These are phyloP conservation scores for Rhegmatorhina hoffmannsi DNA, from an alignment of 2,113 vertebrate species.

Conservation along the genomic window DNA sequence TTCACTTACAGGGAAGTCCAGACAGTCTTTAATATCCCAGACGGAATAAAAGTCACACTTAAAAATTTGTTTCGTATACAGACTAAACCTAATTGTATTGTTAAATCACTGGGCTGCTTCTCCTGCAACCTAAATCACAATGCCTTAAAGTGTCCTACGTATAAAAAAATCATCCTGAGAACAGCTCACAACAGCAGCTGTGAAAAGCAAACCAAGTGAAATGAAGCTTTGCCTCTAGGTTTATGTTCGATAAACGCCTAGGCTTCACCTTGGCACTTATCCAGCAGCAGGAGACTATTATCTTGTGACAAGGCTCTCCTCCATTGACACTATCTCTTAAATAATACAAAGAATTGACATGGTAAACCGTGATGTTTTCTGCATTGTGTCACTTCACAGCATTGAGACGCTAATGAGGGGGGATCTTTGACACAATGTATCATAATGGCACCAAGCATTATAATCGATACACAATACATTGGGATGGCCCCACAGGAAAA, in stretches of 20 bases:
- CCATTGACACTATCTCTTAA: constrained; percentile 50
- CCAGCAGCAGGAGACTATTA: constrained; percentile 53
- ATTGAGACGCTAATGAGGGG: constrained; percentile 29
- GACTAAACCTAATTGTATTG: neutral
- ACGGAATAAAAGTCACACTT: neutral
- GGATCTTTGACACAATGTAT: constrained; percentile 6
- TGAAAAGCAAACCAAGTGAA: constrained; percentile 10
- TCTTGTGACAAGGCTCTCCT: constrained; percentile 28
- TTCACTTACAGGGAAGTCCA: neutral
- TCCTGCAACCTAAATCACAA: neutral
- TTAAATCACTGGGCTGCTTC: neutral
- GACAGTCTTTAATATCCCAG: neutral
- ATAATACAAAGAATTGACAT: constrained; percentile 45
- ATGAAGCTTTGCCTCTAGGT: constrained; percentile 7
- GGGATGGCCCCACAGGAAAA: neutral
- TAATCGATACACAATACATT: neutral
- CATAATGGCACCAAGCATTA: neutral
- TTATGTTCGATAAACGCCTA: constrained; percentile 36
- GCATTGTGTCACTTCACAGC: constrained; percentile 13
- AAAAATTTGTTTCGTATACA: neutral
- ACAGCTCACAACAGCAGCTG: neutral
- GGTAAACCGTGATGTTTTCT: constrained; percentile 19
- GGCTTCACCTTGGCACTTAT: constrained; percentile 27
- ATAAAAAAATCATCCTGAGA: neutral
- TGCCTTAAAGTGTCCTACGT: neutral